Evolutionary conservation across 2,113 vertebrate species (phyloP), one percentile per base, ranked within the genome.

Genomic region (Taurulus bubalis): DNA sequence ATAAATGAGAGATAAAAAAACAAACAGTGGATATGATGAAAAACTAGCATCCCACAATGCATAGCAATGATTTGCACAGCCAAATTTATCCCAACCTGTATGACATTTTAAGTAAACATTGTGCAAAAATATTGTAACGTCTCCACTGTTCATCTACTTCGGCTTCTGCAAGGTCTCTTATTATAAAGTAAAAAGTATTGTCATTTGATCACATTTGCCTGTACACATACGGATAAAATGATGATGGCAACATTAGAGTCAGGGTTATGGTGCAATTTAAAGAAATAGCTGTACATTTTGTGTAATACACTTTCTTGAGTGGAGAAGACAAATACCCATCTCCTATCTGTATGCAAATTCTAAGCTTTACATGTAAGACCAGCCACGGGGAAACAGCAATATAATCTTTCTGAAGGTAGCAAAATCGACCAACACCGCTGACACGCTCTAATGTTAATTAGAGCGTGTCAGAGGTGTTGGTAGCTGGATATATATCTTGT

Each of bases 1-100:
- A 34, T 30, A 51, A 78, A 63, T 18, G 56, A 67, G 10, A 11
- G 10, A 32, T 1, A 51, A 8, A 34, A 40, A 22, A 32, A 2
- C 2, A 38, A 63, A 82, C 12, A 81, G 32, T 62, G 55, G 38
- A 73, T 30, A 63, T 7, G 36, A 77, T 82, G 67, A 81, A 84
- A 79, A 85, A 58, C 38, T 36, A 75, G 60, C 16, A 64, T 71
- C 64, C 78, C 51, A 47, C 18, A 18, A 59, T 56, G 58, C 51
- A 75, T 42, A 62, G 56, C 38, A 67, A 82, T 85, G 60, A 91
- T 87, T 78, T 85, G 76, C 63, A 83, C 45, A 74, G 77, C 73
- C 69, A 85, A 70, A 85, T 84, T 88, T 80, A 87, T 58, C 69
- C 60, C 24, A 38, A 70, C 55, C 76, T 63, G 53, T 38, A 77